Conservation (phyloP, 2,797 vertebrate species). For the Chelon auratus region DNA sequence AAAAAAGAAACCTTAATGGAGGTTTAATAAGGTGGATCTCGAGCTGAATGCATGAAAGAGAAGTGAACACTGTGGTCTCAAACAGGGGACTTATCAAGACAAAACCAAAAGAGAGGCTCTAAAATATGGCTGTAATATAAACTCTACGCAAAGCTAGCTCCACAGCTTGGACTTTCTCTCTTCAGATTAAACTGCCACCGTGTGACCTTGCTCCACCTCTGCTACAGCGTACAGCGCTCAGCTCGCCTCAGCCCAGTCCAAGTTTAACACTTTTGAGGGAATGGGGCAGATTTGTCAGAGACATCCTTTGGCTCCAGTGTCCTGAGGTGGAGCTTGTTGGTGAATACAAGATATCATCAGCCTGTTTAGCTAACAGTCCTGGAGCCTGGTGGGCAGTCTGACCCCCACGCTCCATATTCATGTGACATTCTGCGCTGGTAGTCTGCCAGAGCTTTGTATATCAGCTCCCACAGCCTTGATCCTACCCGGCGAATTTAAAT, state of each 20-base stretch:
- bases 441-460: slow-evolving; percentile 55
- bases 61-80: slow-evolving; percentile 21
- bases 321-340: slow-evolving; percentile 46
- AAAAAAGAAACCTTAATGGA: slow-evolving; percentile 28
- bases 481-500: slow-evolving; percentile 63
- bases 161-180: not conserved
- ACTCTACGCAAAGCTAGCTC: slow-evolving; percentile 1
- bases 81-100: not conserved
- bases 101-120: slow-evolving; percentile 6
- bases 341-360: slow-evolving; percentile 63
- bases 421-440: slow-evolving; percentile 71
- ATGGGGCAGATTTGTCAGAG: slow-evolving; percentile 62
- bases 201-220: slow-evolving; percentile 55
- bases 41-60: slow-evolving; percentile 20
- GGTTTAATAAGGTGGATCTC: slow-evolving; percentile 1
- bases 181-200: slow-evolving; percentile 24
- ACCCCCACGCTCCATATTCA: slow-evolving; percentile 73
- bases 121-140: slow-evolving; percentile 17
- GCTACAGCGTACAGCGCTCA: slow-evolving; percentile 45
- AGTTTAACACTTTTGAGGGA: slow-evolving; percentile 63
- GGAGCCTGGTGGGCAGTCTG: slow-evolving; percentile 44
- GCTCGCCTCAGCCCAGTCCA: slow-evolving; percentile 44
- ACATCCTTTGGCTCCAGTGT: slow-evolving; percentile 45
- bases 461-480: slow-evolving; percentile 37
- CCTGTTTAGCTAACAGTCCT: slow-evolving; percentile 51